phyloP scores from a whole-genome alignment of 2,113 vertebrate species.

The Chamaetylas fuelleborni region DNA sequence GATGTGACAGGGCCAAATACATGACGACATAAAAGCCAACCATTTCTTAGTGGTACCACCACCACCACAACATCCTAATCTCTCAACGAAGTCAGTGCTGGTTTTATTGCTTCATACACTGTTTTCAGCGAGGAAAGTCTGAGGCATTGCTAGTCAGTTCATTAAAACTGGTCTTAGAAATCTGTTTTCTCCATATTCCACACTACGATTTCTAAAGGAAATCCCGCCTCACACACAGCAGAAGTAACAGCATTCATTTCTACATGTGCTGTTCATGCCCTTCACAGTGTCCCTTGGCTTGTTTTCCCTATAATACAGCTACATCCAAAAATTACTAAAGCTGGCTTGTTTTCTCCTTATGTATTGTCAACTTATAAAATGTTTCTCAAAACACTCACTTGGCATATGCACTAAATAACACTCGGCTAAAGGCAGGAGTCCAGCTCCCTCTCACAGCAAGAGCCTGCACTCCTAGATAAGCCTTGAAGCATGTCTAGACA shows the following conservation, averaged over 20 bases:
- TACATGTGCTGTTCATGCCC: neutral
- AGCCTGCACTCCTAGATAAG: neutral
- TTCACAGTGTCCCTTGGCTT: neutral
- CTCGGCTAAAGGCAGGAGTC: neutral
- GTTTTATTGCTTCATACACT: neutral
- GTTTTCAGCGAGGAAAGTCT: neutral
- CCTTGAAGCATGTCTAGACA: neutral
- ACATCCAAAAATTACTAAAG: neutral
- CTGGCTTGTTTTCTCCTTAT: constrained; percentile 24
- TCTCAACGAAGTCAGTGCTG: neutral
- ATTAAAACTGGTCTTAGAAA: neutral
- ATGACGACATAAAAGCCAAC: neutral
- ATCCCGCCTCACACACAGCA: neutral
- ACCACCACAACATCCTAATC: accelerated
- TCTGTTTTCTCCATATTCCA: neutral
- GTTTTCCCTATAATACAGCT: neutral
- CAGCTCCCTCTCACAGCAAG: neutral
- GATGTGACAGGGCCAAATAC: neutral
- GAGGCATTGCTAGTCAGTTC: neutral
- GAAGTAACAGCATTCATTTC: neutral
- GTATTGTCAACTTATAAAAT: neutral
- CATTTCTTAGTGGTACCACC: neutral
- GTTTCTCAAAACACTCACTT: constrained; percentile 5
- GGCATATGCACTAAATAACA: neutral
- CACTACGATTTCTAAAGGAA: neutral